phyloP scores from a whole-genome alignment of 2,888 invertebrate genomes.

The Drosophila prostipennis region DNA sequence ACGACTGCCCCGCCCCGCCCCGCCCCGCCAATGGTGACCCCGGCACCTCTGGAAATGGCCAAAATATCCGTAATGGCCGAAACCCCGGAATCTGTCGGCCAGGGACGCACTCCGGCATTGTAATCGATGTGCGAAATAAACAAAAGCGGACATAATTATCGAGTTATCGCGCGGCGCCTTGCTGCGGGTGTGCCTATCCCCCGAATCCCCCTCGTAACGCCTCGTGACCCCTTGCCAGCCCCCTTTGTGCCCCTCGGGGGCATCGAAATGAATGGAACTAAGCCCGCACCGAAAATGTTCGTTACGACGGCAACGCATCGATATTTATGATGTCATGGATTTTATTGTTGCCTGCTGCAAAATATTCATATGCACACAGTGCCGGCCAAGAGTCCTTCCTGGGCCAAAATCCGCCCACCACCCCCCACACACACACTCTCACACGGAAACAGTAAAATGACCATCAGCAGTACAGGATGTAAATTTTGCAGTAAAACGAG shows the following conservation, averaged over 20 bases:
- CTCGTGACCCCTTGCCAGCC: not conserved
- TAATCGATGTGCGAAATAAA: constrained; percentile 84
- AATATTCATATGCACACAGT: constrained; percentile 74
- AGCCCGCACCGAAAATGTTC: constrained; percentile 82
- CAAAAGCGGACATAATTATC: constrained; percentile 85
- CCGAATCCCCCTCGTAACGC: not conserved
- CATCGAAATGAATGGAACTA: constrained; percentile 65
- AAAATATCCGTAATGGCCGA: constrained; percentile 52
- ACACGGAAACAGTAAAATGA: constrained; percentile 81
- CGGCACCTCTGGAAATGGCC: constrained; percentile 27
- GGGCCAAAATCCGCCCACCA: not conserved
- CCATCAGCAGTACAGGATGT: constrained; percentile 82
- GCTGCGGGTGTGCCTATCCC: constrained; percentile 66
- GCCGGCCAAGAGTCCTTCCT: constrained; percentile 42
- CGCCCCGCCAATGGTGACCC: constrained; percentile 19
- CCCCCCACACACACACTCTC: constrained; percentile 14
- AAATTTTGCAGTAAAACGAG: constrained; percentile 78
- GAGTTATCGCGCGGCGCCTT: constrained; percentile 83
- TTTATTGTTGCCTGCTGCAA: constrained; percentile 82
- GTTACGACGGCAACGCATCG: constrained; percentile 78
- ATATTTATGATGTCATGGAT: constrained; percentile 82
- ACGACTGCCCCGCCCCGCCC: not conserved
- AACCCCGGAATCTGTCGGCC: constrained; percentile 51
- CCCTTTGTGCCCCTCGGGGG: constrained; percentile 8
- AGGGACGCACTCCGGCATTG: constrained; percentile 73